Evolutionary conservation across 2,797 vertebrate genomes (phyloP), one percentile per base, ranked within the genome.

Genomic region (Bovichtus variegatus): DNA sequence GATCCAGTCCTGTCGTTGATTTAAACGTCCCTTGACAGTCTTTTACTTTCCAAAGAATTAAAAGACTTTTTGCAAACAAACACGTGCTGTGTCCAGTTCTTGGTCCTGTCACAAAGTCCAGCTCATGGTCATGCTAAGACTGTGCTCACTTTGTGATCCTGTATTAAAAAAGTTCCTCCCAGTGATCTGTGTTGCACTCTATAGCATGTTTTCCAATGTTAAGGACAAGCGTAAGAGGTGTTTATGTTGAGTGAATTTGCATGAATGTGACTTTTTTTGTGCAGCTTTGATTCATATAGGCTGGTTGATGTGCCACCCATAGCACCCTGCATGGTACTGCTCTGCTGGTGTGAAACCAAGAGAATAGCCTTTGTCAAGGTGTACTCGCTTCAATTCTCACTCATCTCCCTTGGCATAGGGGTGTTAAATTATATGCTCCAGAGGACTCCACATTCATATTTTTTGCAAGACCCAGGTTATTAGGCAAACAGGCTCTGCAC

Each of bases 301-400:
- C 75, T 80, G 76, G 67, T 61, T 86, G 54, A 79, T 84, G 71
- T 76, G 74, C 78, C 84, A 71, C 76, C 71, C 81, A 51, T 29
- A 85, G 88, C 89, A 72, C 85, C 81, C 87, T 72, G 81, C 83
- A 61, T 82, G 82, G 80, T 82, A 59, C 87, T 75, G 85, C 84
- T 84, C 84, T 61, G 78, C 88, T 85, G 80, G 94, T 95, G 95
- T 93, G 94, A 95, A 93, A 93, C 91, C 92, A 89, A 76, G 87
- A 92, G 91, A 93, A 93, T 90, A 91, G 93, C 89, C 90, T 90
- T 90, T 89, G 91, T 94, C 90, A 91, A 95, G 94, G 93, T 94
- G 92, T 93, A 91, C 93, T 94, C 81, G 81, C 91, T 95, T 95
- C 94, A 95, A 95, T 96, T 96, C 94, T 94, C 95, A 96, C 95